A percentile compares a stretch with the other conserved stretches of the same genome.
Conservation (phyloP, 2,113 vertebrate genomes). For the Pan troglodytes region DNA sequence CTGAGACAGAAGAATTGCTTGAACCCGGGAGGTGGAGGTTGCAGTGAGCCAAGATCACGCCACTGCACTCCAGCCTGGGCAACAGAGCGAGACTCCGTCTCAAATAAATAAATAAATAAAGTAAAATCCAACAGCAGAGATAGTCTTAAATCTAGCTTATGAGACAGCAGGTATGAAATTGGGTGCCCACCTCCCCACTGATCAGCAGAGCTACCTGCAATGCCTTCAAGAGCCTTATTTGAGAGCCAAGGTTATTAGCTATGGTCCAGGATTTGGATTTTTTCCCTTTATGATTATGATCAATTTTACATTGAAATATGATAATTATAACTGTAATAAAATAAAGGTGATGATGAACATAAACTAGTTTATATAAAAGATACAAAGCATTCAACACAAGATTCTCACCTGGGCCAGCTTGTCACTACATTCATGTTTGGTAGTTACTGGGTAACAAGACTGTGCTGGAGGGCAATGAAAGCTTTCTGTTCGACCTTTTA, state of each 20-base stretch:
- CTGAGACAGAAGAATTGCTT: too few relatives aligned
- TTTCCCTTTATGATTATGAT: background rate
- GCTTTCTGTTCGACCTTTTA: conserved; percentile 97
- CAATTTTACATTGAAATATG: background rate
- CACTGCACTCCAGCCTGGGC: too few relatives aligned
- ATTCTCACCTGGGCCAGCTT: conserved; percentile 93
- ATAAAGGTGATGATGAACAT: background rate
- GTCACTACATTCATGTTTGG: conserved; percentile 96
- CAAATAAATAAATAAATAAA: background rate
- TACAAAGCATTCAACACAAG: background rate
- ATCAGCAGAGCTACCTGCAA: background rate
- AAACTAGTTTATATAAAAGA: background rate
- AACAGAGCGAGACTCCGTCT: too few relatives aligned
- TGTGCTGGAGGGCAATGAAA: conserved; percentile 97
- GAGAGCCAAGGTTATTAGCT: background rate
- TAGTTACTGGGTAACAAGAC: conserved; percentile 89
- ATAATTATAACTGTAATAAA: background rate
- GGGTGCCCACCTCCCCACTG: background rate
- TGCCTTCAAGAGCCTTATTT: background rate
- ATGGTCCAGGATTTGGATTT: background rate
- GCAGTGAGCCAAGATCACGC: too few relatives aligned
- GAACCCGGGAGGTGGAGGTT: too few relatives aligned
- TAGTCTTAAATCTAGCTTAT: background rate
- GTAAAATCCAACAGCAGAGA: background rate
- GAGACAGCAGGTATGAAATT: background rate